Conservation (phyloP, 2,888 invertebrate species). For the Pantelozetes paolii region DNA sequence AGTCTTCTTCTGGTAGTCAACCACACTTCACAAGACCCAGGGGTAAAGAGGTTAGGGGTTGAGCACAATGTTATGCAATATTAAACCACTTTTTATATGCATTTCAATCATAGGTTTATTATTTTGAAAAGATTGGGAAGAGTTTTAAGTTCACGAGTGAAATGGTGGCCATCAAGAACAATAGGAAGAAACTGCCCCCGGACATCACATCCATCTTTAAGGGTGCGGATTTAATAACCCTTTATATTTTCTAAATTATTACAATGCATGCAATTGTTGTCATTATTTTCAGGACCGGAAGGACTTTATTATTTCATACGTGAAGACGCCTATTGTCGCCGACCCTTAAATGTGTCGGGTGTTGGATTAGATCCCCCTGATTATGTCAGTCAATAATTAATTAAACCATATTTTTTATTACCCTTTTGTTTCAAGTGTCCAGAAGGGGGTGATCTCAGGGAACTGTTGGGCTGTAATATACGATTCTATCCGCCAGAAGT, state of each 20-base stretch:
- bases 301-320: neutral
- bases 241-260: too few species aligned
- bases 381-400: neutral
- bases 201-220: neutral
- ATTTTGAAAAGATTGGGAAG: neutral
- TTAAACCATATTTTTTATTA: neutral
- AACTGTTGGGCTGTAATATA: constrained; percentile 5
- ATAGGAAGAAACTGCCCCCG: neutral
- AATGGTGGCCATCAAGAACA: neutral
- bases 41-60: neutral
- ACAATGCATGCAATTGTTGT: neutral
- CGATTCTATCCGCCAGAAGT: constrained; percentile 1
- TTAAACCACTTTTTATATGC: neutral
- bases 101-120: neutral
- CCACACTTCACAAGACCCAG: neutral
- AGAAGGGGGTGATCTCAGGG: constrained; percentile 14
- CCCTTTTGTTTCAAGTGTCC: constrained; percentile 6
- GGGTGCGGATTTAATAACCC: too few species aligned
- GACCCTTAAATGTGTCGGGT: neutral
- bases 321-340: neutral
- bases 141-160: neutral
- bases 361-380: constrained; percentile 18
- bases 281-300: constrained; percentile 26
- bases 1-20: neutral
- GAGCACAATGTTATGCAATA: neutral